Conservation (phyloP, 2,797 vertebrate species). For the Smutsia temminckii region DNA sequence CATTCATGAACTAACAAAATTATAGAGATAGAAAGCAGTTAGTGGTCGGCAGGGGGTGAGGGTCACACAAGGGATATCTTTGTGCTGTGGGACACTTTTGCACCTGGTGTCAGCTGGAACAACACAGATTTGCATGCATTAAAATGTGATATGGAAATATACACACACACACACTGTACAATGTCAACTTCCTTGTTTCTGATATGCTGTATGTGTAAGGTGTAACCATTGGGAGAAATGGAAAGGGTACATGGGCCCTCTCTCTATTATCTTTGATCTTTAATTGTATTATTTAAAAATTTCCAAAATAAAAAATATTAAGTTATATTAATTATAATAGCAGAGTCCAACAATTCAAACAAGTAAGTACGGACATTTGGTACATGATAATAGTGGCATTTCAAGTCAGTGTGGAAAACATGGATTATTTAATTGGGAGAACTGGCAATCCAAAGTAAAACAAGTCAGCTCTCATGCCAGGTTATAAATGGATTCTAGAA, state of each 20-base stretch:
- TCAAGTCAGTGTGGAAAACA: neutral
- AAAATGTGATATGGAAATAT: neutral
- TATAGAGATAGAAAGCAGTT: neutral
- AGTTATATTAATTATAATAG: neutral
- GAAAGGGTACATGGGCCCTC: neutral
- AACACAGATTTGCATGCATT: neutral
- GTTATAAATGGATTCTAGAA: neutral
- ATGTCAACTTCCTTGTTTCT: neutral
- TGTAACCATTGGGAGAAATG: neutral
- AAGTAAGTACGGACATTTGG: neutral
- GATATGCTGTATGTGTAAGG: neutral
- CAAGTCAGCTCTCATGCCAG: neutral
- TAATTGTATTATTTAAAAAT: neutral
- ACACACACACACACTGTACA: neutral
- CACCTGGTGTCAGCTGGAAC: neutral
- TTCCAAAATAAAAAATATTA: neutral
- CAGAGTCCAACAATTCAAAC: neutral
- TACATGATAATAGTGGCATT: neutral
- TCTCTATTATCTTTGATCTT: neutral
- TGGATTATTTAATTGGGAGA: neutral
- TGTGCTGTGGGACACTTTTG: neutral
- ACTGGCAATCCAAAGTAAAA: neutral
- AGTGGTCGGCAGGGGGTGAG: neutral
- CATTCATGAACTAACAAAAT: constrained; percentile 14
- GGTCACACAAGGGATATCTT: neutral